Percentiles rank a stretch among this genome's conserved stretches.
These are phyloP conservation scores for Phanerotoma sp. DNA, from an alignment of 2,888 invertebrate species.

Conservation along the genomic window DNA sequence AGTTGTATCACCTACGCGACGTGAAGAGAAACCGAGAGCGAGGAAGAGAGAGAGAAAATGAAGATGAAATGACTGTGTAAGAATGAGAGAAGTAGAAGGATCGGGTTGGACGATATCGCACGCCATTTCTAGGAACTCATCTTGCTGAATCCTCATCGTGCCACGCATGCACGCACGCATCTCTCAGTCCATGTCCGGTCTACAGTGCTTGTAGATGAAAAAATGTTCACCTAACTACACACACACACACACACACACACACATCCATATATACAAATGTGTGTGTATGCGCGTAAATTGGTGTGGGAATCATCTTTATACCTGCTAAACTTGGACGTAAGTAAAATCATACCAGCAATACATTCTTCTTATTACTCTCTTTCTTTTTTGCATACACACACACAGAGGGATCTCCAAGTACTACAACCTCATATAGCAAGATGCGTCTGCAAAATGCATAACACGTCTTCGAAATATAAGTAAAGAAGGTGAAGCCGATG, in stretches of 20 bases:
- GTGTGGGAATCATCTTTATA: background rate
- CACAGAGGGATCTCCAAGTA: too few relatives aligned
- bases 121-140: slow-evolving; percentile 51
- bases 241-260: too few relatives aligned
- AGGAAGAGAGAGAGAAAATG: slow-evolving; percentile 2
- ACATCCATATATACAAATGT: too few relatives aligned
- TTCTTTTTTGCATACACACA: slow-evolving; percentile 9
- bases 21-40: background rate
- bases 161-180: slow-evolving; percentile 35
- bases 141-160: slow-evolving; percentile 32
- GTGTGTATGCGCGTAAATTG: background rate
- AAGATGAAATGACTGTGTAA: slow-evolving; percentile 1
- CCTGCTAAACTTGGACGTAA: background rate
- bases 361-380: too few relatives aligned
- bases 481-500: too few relatives aligned
- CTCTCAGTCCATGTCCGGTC: slow-evolving; percentile 21
- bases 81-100: background rate
- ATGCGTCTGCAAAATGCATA: too few relatives aligned
- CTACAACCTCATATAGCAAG: too few relatives aligned
- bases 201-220: slow-evolving; percentile 2
- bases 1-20: slow-evolving; percentile 23
- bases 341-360: background rate
- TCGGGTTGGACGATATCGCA: slow-evolving; percentile 45
- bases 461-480: too few relatives aligned
- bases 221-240: too few relatives aligned